A percentile compares a stretch with the other conserved stretches of the same genome.
These are phyloP conservation scores for Propithecus coquereli DNA, from an alignment of 2,113 vertebrate genomes.

Conservation along the genomic window DNA sequence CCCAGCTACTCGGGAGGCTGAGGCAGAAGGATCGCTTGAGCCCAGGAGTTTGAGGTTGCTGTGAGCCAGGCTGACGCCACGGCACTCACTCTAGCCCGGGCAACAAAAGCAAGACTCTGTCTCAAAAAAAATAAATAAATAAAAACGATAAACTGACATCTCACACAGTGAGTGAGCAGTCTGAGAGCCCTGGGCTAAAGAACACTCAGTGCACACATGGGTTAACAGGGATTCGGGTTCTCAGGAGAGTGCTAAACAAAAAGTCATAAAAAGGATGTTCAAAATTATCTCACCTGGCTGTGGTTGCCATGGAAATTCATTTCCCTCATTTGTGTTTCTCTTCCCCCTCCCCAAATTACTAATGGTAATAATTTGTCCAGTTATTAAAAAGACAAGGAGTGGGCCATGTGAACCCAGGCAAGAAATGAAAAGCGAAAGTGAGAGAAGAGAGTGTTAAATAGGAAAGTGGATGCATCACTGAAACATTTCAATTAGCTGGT, in stretches of 20 bases:
- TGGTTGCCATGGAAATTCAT: constrained; percentile 49
- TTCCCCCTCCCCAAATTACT: constrained; percentile 34
- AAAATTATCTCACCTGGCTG: constrained; percentile 28
- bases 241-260: constrained; percentile 49
- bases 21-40: no score
- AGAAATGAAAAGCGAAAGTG: constrained; percentile 47
- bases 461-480: not conserved
- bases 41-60: no score
- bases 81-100: no score
- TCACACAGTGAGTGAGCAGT: not conserved
- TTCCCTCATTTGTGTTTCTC: constrained; percentile 51
- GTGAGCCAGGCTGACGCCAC: no score
- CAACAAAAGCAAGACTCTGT: no score
- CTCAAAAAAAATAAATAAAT: no score
- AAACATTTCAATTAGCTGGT: not conserved
- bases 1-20: no score
- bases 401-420: constrained; percentile 68
- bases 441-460: constrained; percentile 44
- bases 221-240: constrained; percentile 29
- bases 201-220: not conserved
- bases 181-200: not conserved
- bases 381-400: constrained; percentile 47
- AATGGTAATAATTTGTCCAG: constrained; percentile 40
- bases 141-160: not conserved
- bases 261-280: constrained; percentile 20